A percentile compares a stretch with the other conserved stretches of the same genome.
Evolutionary conservation across 1,140 invertebrate species (phyloP).

Genomic region (Neodiprion virginianus): DNA sequence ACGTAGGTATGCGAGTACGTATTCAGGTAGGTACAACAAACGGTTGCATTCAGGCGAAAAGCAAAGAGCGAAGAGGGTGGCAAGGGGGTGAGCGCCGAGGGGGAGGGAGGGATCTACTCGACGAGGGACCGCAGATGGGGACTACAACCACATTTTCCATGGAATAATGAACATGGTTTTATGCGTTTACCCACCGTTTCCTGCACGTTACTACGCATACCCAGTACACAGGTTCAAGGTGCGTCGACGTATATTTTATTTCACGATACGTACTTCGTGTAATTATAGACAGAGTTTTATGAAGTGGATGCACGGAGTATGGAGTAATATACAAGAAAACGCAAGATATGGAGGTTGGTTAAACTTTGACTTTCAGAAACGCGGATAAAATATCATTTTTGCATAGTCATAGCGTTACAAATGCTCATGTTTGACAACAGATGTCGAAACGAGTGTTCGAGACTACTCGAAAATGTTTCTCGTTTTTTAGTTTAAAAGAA

Average conservation of each 20-base stretch:
- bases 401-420: no score
- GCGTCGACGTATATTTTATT: no score
- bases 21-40: neutral
- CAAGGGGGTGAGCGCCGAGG: neutral
- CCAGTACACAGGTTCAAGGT: no score
- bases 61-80: neutral
- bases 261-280: no score
- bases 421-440: no score
- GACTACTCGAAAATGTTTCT: no score
- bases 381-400: no score
- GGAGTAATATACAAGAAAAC: neutral
- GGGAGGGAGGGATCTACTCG: neutral
- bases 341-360: neutral
- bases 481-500: no score
- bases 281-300: no score
- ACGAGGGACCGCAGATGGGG: neutral
- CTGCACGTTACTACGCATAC: no score
- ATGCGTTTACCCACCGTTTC: neutral
- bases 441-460: no score
- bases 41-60: neutral
- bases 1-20: neutral
- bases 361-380: neutral
- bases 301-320: neutral
- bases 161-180: neutral
- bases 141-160: constrained; percentile 2